A percentile compares a stretch with the other conserved stretches of the same genome.
Evolutionary conservation across 1,140 invertebrate species (phyloP).

Genomic region (Phthorimaea operculella): DNA sequence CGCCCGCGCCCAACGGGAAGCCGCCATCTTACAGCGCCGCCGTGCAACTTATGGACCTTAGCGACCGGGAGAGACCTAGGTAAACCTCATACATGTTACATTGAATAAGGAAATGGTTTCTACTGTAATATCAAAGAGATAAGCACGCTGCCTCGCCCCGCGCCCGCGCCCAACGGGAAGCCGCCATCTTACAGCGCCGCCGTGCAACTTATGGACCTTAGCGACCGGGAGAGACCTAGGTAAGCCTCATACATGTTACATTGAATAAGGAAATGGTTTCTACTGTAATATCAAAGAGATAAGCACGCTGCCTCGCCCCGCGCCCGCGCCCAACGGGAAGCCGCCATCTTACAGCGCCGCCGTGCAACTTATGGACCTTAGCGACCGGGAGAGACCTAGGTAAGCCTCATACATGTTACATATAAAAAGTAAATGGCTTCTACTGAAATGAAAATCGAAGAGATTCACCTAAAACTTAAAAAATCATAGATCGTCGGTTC

Average conservation of each 20-base stretch:
- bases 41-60: conserved; percentile 60
- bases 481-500: too few species aligned
- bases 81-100: too few species aligned
- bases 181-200: conserved; percentile 64
- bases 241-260: too few species aligned
- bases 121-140: too few species aligned
- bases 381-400: conserved; percentile 17
- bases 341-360: conserved; percentile 64
- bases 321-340: conserved; percentile 56
- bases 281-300: too few species aligned
- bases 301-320: conserved; percentile 45
- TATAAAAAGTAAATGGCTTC: too few species aligned
- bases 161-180: conserved; percentile 56
- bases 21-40: conserved; percentile 64
- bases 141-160: conserved; percentile 45
- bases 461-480: too few species aligned
- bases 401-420: too few species aligned
- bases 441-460: too few species aligned
- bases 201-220: conserved; percentile 59
- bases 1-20: conserved; percentile 57
- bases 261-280: too few species aligned
- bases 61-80: conserved; percentile 37
- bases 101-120: too few species aligned
- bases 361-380: conserved; percentile 59
- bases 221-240: conserved; percentile 33